Evolutionary conservation across 2,797 vertebrate species (phyloP).

Genomic region (Danionella dracula): DNA sequence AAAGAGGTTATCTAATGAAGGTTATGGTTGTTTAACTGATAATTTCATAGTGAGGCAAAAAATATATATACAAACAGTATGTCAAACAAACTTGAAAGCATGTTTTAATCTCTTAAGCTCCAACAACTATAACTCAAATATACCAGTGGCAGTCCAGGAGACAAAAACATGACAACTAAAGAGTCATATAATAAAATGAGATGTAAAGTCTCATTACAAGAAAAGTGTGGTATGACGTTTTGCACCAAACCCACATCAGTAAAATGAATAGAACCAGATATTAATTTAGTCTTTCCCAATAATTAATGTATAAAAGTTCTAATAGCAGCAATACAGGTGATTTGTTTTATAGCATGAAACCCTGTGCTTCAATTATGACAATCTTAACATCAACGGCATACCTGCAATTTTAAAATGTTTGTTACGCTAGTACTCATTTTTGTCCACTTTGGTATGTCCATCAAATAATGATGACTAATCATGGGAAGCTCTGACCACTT

Average conservation of each 20-base stretch:
- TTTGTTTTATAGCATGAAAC: not conserved
- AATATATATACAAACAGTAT: not conserved
- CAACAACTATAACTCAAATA: slow-evolving; percentile 3
- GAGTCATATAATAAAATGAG: not conserved
- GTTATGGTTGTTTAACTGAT: not conserved
- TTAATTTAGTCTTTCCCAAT: not conserved
- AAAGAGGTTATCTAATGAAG: not conserved
- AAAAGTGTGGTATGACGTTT: slow-evolving; percentile 12
- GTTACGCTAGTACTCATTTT: not conserved
- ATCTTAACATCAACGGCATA: not conserved
- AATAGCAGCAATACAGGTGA: not conserved
- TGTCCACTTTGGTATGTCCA: not conserved
- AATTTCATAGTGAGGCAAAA: not conserved
- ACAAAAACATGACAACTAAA: not conserved
- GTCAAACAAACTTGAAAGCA: slow-evolving; percentile 2
- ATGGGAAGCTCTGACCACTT: too few species aligned
- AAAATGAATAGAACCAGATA: not conserved
- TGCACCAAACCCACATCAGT: not conserved
- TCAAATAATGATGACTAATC: too few species aligned
- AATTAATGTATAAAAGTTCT: not conserved
- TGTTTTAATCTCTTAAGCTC: slow-evolving; percentile 20
- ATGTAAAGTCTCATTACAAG: not conserved
- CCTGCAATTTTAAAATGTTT: not conserved
- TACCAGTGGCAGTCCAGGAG: not conserved
- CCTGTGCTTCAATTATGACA: not conserved